Base-by-base conservation (phyloP, 2,888 invertebrate species). In the Callimorpha dominula region DNA sequence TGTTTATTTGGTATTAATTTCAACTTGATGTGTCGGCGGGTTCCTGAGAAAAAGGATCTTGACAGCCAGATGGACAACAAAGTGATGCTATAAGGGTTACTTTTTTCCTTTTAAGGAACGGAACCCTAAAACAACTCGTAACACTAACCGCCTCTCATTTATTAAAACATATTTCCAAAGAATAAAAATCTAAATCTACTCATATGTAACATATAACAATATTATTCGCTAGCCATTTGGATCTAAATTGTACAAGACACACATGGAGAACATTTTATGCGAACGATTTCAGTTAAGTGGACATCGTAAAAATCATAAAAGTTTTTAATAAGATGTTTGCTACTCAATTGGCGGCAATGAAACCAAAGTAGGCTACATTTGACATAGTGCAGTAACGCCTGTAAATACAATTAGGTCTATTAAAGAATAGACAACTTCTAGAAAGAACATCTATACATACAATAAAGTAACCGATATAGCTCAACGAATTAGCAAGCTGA, bases 361-460 rank as follows among this genome's bases (percentile, higher is more conserved):
- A 66, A 31, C 50, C 64, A 46, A 75, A 73, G 40, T 77, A 73
- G 52, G 72, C 66, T 67, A 64, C 40, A 73, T 49, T 74, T 74
- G 67, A 52, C 75, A 65, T 69, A 70, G 73, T 70, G 60, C 76
- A 60, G 78, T 75, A 60, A 72, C 46, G 31, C 63, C 75, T 72
- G 82, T 81, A 78, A 81, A 54, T 57, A 78, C 73, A 83, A 85
- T 83, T 76, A 73, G 57, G 66, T 42, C 65, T 72, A 68, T 71
- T 76, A 49, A 65, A 76, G 82, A 81, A 75, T 71, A 76, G 75
- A 75, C 78, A 78, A 71, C 65, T 73, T 66, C 52, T 64, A 74
- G 66, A 69, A 63, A 79, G 73, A 52, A 74, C 68, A 75, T 43
- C 43, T 43, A 76, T 72, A 67, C 49, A n/a, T n/a, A n/a, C n/a